Evolutionary conservation across 1,140 invertebrate genomes (phyloP).

Genomic region (Sweltsa coloradensis): DNA sequence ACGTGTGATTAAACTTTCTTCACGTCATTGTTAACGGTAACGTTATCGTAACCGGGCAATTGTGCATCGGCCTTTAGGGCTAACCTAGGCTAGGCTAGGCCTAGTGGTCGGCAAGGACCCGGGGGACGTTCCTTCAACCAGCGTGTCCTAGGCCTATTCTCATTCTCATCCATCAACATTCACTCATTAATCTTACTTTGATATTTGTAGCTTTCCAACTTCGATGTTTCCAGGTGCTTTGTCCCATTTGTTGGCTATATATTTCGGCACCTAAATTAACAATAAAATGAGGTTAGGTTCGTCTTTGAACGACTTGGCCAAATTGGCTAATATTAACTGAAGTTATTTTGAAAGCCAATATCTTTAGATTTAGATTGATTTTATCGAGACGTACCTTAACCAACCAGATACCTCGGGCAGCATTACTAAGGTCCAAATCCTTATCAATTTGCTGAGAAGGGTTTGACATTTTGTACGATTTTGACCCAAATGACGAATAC

Average conservation of each 20-base stretch:
- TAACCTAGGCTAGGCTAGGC: too few species aligned
- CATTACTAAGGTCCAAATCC: constrained; percentile 78
- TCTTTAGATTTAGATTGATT: background rate
- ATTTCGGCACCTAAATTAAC: constrained; percentile 62
- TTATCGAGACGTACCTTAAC: constrained; percentile 61
- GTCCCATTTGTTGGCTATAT: constrained; percentile 84
- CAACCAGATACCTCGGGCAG: constrained; percentile 81
- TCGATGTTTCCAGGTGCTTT: constrained; percentile 63
- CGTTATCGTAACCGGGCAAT: too few species aligned
- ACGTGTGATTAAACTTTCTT: too few species aligned
- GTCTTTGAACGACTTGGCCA: background rate
- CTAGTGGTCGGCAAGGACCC: too few species aligned
- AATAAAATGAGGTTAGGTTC: background rate
- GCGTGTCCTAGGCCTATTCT: too few species aligned
- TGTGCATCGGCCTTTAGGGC: too few species aligned
- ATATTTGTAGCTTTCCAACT: constrained; percentile 67
- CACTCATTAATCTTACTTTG: too few species aligned
- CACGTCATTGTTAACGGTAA: too few species aligned
- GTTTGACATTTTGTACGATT: constrained; percentile 24
- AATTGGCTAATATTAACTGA: background rate
- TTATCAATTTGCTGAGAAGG: constrained; percentile 44
- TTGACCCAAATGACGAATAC: too few species aligned
- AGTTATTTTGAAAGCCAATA: too few species aligned
- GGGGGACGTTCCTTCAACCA: too few species aligned
- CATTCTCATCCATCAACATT: too few species aligned